These are phyloP conservation scores for Archaeoteleia sp. DNA, from an alignment of 2,888 invertebrate genomes.

Conservation along the genomic window DNA sequence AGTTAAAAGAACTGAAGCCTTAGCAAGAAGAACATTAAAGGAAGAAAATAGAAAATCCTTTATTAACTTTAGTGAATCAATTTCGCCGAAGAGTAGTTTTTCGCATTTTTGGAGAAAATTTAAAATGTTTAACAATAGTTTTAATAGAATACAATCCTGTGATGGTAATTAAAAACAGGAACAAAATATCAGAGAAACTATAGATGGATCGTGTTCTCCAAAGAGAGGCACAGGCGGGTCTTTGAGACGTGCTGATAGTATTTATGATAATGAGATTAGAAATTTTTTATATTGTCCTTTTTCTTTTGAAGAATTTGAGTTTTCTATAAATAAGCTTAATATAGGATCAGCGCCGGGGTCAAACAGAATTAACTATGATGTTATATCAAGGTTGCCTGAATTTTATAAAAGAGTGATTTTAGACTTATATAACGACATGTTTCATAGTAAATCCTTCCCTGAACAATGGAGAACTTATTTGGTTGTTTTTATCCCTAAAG, in stretches of 20 bases:
- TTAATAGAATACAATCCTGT: background rate
- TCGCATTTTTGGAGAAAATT: slow-evolving; percentile 3
- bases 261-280: background rate
- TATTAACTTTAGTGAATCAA: slow-evolving; percentile 5
- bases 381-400: slow-evolving; percentile 19
- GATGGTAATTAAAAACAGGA: slow-evolving; percentile 16
- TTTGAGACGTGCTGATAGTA: slow-evolving; percentile 1
- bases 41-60: background rate
- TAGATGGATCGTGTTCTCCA: background rate
- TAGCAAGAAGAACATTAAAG: background rate
- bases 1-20: slow-evolving; percentile 2
- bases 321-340: slow-evolving; percentile 13
- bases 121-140: slow-evolving; percentile 9
- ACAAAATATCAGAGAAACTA: slow-evolving; percentile 13
- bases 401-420: slow-evolving; percentile 18
- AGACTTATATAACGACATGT: slow-evolving; percentile 30
- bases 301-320: slow-evolving; percentile 16
- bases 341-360: slow-evolving; percentile 19
- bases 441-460: slow-evolving; percentile 18
- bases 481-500: slow-evolving; percentile 42
- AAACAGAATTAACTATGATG: slow-evolving; percentile 28
- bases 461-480: slow-evolving; percentile 32
- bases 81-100: slow-evolving; percentile 7
- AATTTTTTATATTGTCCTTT: slow-evolving; percentile 8
- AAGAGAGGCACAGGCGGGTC: background rate